Percentiles rank a stretch among this genome's conserved stretches.
Evolutionary conservation across 2,797 vertebrate genomes (phyloP).

Genomic region (Podargus strigoides): DNA sequence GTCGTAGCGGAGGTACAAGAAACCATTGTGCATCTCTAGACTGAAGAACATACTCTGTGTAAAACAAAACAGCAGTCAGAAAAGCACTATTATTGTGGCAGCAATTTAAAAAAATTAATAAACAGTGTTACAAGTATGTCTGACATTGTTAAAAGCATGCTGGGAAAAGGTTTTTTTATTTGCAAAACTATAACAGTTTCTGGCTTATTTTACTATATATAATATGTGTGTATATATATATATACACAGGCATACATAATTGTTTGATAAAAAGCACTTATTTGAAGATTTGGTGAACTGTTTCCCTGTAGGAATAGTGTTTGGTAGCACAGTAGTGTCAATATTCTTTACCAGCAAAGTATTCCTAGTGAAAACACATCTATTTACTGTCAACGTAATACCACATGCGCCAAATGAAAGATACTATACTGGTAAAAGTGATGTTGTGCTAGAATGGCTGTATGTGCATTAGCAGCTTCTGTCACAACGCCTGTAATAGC

Average conservation of each 20-base stretch:
- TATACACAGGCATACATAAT: not conserved
- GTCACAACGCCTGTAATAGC: not conserved
- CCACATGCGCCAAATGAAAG: not conserved
- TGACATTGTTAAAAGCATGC: not conserved
- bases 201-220: not conserved
- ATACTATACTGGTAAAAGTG: not conserved
- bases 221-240: not conserved
- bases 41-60: constrained; percentile 89
- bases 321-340: not conserved
- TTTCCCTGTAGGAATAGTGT: not conserved
- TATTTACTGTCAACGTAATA: not conserved
- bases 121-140: rapidly evolving
- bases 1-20: constrained; percentile 89
- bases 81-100: not conserved
- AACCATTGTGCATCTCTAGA: constrained; percentile 88
- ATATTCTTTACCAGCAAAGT: not conserved
- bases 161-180: not conserved
- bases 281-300: not conserved
- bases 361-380: not conserved
- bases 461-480: not conserved
- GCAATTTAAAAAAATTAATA: not conserved
- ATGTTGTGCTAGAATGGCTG: not conserved
- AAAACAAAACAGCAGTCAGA: constrained; percentile 34
- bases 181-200: not conserved
- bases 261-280: not conserved